phyloP scores from a whole-genome alignment of 2,797 vertebrate genomes.

The Centropyge bicolor region DNA sequence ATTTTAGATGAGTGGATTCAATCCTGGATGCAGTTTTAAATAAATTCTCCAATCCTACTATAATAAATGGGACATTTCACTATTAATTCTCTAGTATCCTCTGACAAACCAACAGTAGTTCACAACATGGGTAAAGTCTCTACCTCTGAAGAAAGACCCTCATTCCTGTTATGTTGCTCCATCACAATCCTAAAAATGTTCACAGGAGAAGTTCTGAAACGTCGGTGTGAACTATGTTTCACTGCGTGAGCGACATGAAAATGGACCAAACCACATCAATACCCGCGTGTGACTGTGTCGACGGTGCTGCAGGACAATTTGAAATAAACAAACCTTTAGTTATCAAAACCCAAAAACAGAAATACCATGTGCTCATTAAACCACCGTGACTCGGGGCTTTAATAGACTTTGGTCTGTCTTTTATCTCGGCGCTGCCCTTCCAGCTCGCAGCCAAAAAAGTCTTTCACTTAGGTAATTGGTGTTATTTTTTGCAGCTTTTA shows the following conservation, averaged over 20 bases:
- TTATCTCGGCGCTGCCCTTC: not conserved
- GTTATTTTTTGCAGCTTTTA: conserved; percentile 51
- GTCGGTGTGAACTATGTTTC: not conserved
- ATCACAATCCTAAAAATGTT: not conserved
- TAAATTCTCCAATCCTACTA: not conserved
- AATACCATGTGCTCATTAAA: conserved; percentile 20
- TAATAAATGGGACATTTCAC: not conserved
- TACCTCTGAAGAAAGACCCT: not conserved
- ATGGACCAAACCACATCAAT: not conserved
- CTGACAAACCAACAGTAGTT: not conserved
- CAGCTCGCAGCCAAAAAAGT: not conserved
- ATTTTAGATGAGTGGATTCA: not conserved
- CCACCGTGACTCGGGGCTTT: not conserved
- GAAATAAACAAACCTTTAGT: conserved; percentile 15
- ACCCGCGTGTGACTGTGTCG: no score
- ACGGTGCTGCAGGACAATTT: not conserved
- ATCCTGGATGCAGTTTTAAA: not conserved
- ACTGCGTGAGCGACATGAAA: not conserved
- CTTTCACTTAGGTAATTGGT: conserved; percentile 46
- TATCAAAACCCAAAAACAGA: conserved; percentile 14
- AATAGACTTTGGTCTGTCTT: conserved; percentile 17
- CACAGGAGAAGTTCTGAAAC: not conserved
- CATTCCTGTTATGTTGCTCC: not conserved
- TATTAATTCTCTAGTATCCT: not conserved
- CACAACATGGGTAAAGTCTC: not conserved